phyloP scores from a whole-genome alignment of 2,888 invertebrate species.

The Portevinia maculata region DNA sequence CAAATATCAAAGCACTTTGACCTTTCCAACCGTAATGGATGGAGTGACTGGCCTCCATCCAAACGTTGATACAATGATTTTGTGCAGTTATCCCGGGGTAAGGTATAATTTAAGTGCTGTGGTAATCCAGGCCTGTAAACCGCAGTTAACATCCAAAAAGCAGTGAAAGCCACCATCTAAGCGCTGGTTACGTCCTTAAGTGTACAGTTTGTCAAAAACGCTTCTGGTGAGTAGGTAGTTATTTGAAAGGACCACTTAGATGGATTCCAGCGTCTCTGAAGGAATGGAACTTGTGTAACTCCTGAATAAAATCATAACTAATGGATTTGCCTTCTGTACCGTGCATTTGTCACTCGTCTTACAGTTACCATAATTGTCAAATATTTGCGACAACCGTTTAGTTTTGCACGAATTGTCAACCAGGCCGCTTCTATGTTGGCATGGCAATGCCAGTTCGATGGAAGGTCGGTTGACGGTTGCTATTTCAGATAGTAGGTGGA shows the following conservation, averaged over 20 bases:
- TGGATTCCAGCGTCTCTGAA: constrained; percentile 15
- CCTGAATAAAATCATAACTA: constrained; percentile 9
- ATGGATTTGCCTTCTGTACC: constrained; percentile 17
- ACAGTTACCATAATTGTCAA: constrained; percentile 3
- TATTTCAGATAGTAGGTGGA: constrained; percentile 43
- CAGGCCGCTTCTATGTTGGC: not conserved
- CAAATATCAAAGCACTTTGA: constrained; percentile 45
- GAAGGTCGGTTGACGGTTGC: constrained; percentile 61
- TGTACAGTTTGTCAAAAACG: constrained; percentile 12
- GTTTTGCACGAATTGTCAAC: constrained; percentile 34
- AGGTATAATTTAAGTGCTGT: too few species aligned
- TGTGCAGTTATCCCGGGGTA: constrained; percentile 39
- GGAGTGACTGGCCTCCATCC: not conserved
- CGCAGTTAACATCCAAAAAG: not conserved
- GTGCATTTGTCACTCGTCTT: constrained; percentile 12
- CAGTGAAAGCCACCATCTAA: constrained; percentile 25
- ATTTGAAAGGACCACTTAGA: constrained; percentile 9
- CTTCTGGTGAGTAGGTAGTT: not conserved
- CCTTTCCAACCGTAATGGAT: constrained; percentile 46
- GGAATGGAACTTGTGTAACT: constrained; percentile 22
- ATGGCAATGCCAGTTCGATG: constrained; percentile 5
- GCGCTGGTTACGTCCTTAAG: not conserved
- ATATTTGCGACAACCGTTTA: constrained; percentile 3
- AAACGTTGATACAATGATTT: not conserved
- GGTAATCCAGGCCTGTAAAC: constrained; percentile 10